Evolutionary conservation across 2,113 vertebrate genomes (phyloP), one percentile per base, ranked within the genome.

Genomic region (Thinocorus orbignyianus): DNA sequence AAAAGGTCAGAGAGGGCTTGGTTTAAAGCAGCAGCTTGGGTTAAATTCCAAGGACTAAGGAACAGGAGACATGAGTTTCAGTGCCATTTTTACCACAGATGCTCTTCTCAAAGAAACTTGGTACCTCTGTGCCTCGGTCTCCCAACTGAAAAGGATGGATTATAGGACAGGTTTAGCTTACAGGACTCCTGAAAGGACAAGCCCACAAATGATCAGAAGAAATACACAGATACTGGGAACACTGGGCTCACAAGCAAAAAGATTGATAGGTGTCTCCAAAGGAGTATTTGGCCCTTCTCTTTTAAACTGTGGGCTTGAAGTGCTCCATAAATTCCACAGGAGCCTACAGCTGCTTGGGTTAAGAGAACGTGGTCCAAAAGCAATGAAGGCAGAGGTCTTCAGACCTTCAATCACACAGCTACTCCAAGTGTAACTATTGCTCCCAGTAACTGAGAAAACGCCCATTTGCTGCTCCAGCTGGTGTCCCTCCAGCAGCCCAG

Each of bases 1-100:
- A 41, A 88, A 97, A 96, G 96, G 96, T 97, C 96, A 92, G 48
- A 14, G 62, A 72, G 80, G 93, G 86, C 72, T 95, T 68, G 76
- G 88, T 68, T 68, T 23, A 12, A 64, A 92, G 86, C 33, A 60
- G 88, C n/a, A 41, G 51, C 20, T 77, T 51, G 86, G 72, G 76
- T 62, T 64, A 30, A 18, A 28, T 73, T 78, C 60, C 64, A 17
- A 48, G 64, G 46, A 26, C 46, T n/a, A 31, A 70, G 84, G 62
- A 77, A 15, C 17, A 46, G 51, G 19, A 86, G 69, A 62, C 25
- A 0, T 0, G 42, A 62, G 60, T 55, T 89, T 78, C 13, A 41
- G 62, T 20, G 62, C 42, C 48, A 2, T 7, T 91, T 65, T 37
- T 39, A 28, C 2, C 73, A 12, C 31, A 55, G 81, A 46, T 68